Evolutionary conservation across 1,140 invertebrate species (phyloP).

Genomic region (Cylas formicarius): DNA sequence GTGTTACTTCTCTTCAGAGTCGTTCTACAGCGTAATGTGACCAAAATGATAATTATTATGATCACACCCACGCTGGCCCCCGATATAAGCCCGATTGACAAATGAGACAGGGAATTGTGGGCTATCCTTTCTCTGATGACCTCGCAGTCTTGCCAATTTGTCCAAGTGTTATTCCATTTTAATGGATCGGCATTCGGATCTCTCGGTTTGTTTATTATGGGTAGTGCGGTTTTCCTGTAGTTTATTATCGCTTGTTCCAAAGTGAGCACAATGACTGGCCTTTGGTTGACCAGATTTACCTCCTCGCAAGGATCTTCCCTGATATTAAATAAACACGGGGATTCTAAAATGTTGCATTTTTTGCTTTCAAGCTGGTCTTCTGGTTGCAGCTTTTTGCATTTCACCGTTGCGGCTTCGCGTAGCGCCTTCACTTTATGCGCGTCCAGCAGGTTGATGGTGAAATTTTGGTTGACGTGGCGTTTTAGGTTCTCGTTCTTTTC

Average conservation of each 20-base stretch:
- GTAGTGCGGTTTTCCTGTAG: constrained; percentile 44
- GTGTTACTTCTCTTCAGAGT: constrained; percentile 7
- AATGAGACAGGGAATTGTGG: constrained; percentile 24
- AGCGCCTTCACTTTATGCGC: constrained; percentile 39
- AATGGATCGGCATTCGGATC: constrained; percentile 52
- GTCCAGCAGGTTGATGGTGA: constrained; percentile 35
- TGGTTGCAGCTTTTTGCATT: constrained; percentile 28
- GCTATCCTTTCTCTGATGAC: constrained; percentile 23
- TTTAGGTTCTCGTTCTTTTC: constrained; percentile 28
- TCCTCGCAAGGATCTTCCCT: constrained; percentile 69
- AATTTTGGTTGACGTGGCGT: constrained; percentile 11
- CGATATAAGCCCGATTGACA: constrained; percentile 28
- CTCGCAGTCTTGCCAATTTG: constrained; percentile 47
- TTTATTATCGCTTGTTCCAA: constrained; percentile 45
- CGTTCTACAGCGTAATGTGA: constrained; percentile 17
- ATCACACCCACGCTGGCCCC: constrained; percentile 26
- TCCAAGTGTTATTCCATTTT: constrained; percentile 50
- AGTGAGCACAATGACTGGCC: constrained; percentile 43
- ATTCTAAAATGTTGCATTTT: constrained; percentile 46
- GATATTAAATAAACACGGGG: constrained; percentile 69
- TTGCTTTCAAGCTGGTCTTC: constrained; percentile 24
- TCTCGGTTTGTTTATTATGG: constrained; percentile 46
- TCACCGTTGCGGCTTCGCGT: constrained; percentile 43
- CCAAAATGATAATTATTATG: constrained; percentile 19
- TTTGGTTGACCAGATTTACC: constrained; percentile 53